phyloP scores from a whole-genome alignment of 2,797 vertebrate species.

The Hozukius guyotensis region DNA sequence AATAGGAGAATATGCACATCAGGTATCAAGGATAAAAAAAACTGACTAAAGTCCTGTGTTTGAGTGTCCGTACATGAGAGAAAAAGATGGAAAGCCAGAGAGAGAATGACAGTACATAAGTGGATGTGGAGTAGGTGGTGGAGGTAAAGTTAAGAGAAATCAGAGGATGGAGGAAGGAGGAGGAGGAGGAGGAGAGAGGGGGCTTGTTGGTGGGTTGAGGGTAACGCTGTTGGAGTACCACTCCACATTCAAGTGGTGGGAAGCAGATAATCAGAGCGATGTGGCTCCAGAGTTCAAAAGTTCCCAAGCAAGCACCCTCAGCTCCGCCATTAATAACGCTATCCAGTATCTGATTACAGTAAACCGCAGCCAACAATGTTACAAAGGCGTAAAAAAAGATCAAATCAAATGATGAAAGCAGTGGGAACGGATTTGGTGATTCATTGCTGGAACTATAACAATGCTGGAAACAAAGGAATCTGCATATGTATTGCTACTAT shows the following conservation, averaged over 20 bases:
- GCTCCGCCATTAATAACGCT: constrained; percentile 35
- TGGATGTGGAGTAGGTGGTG: constrained; percentile 47
- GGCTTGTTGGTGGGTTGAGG: constrained; percentile 31
- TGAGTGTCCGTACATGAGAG: background rate
- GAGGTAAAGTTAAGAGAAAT: constrained; percentile 24
- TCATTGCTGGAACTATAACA: constrained; percentile 33
- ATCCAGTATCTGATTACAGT: constrained; percentile 40
- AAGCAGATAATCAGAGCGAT: constrained; percentile 70
- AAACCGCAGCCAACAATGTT: constrained; percentile 5
- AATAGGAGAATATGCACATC: background rate
- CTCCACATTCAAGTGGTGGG: constrained; percentile 58
- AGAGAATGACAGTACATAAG: constrained; percentile 19
- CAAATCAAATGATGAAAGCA: constrained; percentile 26
- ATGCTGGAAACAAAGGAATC: constrained; percentile 28
- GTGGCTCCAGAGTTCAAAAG: constrained; percentile 54
- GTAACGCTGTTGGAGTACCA: constrained; percentile 62
- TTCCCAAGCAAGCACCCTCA: constrained; percentile 48
- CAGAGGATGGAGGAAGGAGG: constrained; percentile 18
- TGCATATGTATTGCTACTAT: background rate
- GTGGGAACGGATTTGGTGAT: constrained; percentile 28
- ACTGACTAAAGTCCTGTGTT: background rate
- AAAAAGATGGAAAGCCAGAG: constrained; percentile 3
- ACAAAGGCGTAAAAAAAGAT: background rate
- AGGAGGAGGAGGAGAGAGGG: background rate
- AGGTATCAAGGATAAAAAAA: background rate